Base-by-base conservation (phyloP, 64 coral and sea anemone species). In the Dendrophyllia cribrosa region DNA sequence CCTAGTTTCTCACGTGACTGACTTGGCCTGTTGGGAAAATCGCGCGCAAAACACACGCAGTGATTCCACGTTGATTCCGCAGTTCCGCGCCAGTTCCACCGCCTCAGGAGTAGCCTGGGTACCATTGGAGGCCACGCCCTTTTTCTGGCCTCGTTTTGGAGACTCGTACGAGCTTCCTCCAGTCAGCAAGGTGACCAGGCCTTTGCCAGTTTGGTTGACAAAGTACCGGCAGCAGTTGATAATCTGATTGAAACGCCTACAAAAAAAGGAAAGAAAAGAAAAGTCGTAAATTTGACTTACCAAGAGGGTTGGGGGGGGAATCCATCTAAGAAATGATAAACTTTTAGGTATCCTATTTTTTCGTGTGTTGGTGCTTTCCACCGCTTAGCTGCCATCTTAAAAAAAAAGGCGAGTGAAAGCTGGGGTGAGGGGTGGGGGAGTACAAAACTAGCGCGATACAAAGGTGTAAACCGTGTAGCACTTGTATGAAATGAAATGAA, bases 81-180 rank as follows among this genome's bases (percentile, higher is more conserved):
- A 97, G 65, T 68, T 79, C 44, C 95, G 91, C 7, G 95, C 95
- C 51, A 97, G 48, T 77, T 97, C 95, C 83, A 97, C 75, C 9
- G 86, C 75, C 20, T 97, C 95, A 17, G 95, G 95, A 11, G 95
- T 97, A n/a, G 91, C 88, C 52, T 94, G 95, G 59, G 93, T 97
- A 24, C 95, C 92, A 53, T 72, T 90, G 53, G 85, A 83, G 4
- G 92, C 65, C 58, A 81, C 71, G 16, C 92, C 90, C 44, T 93
- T 89, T 67, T 92, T 87, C 13, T 89, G 92, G 76, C 95, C 92
- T 82, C 79, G 90, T 26, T 76, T 75, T 17, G 82, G 77, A 20
- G 47, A 44, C 43, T 79, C 68, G 69, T 76, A 89, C 5, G 86
- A 89, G 3, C 62, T 78, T 22, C 44, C 58, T 20, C 95, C 95